Base-by-base conservation (phyloP, 2,113 vertebrate genomes). In the Dicentrarchus labrax region DNA sequence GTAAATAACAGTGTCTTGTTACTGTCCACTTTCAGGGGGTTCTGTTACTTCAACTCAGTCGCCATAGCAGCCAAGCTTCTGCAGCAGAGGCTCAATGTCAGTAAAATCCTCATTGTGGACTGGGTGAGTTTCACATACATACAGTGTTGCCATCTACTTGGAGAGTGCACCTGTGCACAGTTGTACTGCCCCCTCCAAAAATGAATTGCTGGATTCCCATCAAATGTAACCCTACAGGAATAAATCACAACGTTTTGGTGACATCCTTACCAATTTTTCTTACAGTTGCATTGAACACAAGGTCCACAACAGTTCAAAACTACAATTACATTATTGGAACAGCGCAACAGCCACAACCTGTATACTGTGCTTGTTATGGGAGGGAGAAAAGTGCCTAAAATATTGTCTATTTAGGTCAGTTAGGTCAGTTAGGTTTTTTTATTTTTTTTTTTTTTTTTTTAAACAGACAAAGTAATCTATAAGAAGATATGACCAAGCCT, bases 1-100 rank as follows among this genome's bases (percentile, higher is more conserved):
- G 22, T 57, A 68, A n/a, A 57, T 47, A 36, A 2, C 43, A 2
- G 41, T 0, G 15, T 50, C 15, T 76, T 38, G 8, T 72, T 45
- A 8, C 8, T 47, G 6, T 66, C 50, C 16, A n/a, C 69, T 82
- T 53, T 65, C 93, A 99, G 98, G 98, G 98, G 98, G n/a, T 99
- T 99, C 95, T 99, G 98, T 95, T 99, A 99, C 91, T 99, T 99
- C 92, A 99, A 99, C 93, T 99, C 98, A 0, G 97, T 99, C 66
- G 98, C 98, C 73, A 98, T 99, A 0, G 97, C 98, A 82, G 97
- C 97, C 72, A 99, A 97, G 77, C 96, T 99, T 68, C 95, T 99
- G 72, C 98, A 99, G 91, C 98, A 98, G 93, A 96, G 97, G 80
- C 94, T 99, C 85, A 98, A 96, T 0, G 96, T 99, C 94, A 98